phyloP scores from a whole-genome alignment of 2,113 vertebrate genomes.

The Oxyruncus cristatus region DNA sequence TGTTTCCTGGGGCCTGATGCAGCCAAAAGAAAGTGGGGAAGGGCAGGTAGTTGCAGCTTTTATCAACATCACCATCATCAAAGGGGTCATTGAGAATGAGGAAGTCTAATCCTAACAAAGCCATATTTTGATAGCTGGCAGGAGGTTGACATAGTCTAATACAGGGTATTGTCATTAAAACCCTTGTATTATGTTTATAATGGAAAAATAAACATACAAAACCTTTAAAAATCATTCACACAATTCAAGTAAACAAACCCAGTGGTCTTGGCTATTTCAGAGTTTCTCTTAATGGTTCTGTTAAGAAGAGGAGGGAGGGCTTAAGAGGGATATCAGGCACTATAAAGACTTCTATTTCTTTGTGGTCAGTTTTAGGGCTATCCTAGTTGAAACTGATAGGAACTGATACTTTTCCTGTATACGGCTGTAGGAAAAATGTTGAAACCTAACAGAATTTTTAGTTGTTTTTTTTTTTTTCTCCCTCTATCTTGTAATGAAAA shows the following conservation, averaged over 20 bases:
- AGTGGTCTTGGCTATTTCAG: not conserved
- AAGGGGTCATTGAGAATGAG: conserved; percentile 34
- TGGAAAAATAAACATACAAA: conserved; percentile 45
- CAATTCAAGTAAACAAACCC: conserved; percentile 38
- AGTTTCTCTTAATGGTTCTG: not conserved
- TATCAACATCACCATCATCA: conserved; percentile 22
- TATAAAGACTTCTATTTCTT: not conserved
- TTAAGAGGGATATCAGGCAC: not conserved
- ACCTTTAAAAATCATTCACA: conserved; percentile 40
- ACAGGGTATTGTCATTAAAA: conserved; percentile 38
- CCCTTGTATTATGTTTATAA: conserved; percentile 19
- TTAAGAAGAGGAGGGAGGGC: not conserved
- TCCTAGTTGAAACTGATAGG: not conserved
- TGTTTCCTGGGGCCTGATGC: not conserved
- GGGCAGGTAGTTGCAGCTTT: conserved; percentile 18
- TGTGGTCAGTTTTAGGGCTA: not conserved
- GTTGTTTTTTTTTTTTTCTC: not conserved
- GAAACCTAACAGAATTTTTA: not conserved
- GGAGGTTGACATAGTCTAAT: conserved; percentile 49
- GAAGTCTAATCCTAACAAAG: conserved; percentile 58
- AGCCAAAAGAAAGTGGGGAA: not conserved
- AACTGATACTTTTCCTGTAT: not conserved
- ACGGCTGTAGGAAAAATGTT: not conserved
- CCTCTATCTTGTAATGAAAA: not conserved
- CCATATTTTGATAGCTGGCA: conserved; percentile 42